A percentile compares a stretch with the other conserved stretches of the same genome.
Conservation (phyloP, 2,113 vertebrate species). For the Gallinago undulata region DNA sequence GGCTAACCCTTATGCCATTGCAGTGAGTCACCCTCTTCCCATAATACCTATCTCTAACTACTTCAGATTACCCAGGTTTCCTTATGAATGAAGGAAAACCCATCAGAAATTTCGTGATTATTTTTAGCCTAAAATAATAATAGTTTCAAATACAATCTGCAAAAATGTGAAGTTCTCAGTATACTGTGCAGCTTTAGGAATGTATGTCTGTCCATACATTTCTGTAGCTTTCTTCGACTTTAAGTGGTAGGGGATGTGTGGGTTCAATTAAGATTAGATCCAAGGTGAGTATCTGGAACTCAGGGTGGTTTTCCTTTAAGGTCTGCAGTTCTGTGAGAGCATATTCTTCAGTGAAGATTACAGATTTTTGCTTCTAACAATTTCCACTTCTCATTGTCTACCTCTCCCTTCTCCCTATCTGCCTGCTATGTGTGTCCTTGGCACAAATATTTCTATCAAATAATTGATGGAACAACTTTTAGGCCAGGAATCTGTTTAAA, state of each 20-base stretch:
- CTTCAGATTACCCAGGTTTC: not conserved
- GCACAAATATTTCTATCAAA: not conserved
- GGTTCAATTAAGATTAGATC: not conserved
- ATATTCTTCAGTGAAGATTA: not conserved
- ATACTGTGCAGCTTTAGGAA: not conserved
- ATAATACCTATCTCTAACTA: not conserved
- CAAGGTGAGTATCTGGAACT: not conserved
- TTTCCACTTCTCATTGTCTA: not conserved
- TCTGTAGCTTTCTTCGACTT: not conserved
- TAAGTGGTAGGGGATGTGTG: accelerated
- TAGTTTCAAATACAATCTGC: not conserved
- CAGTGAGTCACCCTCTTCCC: not conserved
- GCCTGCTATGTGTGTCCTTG: not conserved
- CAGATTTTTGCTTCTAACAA: not conserved
- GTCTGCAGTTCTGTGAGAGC: not conserved
- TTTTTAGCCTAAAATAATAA: not conserved
- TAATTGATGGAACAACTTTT: not conserved
- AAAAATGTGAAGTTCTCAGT: not conserved
- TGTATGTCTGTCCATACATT: not conserved
- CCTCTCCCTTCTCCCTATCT: not conserved
- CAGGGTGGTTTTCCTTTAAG: not conserved
- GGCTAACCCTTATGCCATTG: not conserved
- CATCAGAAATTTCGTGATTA: not conserved
- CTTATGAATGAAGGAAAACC: not conserved
- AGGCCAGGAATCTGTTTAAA: not conserved